phyloP scores from a whole-genome alignment of 2,888 invertebrate genomes.

The Ceraclea dissimilis region DNA sequence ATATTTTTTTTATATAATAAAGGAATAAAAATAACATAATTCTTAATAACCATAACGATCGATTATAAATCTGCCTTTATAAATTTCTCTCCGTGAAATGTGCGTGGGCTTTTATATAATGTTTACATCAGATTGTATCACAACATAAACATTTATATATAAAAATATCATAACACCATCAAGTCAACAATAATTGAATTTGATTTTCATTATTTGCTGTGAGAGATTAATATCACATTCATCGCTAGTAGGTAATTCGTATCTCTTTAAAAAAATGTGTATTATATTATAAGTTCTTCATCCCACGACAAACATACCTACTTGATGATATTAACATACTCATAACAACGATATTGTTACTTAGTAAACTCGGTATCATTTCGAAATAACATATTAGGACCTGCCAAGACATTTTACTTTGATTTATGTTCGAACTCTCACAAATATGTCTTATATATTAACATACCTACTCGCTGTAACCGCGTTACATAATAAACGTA shows the following conservation, averaged over 20 bases:
- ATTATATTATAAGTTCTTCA: background rate
- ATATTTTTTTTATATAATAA: background rate
- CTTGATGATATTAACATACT: background rate
- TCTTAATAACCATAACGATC: background rate
- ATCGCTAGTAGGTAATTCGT: background rate
- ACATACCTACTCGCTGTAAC: no score
- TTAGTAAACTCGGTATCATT: background rate
- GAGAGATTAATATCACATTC: conserved; percentile 16
- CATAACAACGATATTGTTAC: background rate
- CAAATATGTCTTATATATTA: background rate
- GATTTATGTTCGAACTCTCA: background rate
- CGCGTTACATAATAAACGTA: no score
- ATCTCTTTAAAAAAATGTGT: conserved; percentile 1
- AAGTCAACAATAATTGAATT: conserved; percentile 18
- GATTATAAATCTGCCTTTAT: background rate
- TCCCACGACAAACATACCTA: background rate
- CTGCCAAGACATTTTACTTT: conserved; percentile 1
- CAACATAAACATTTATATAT: background rate
- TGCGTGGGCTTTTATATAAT: background rate
- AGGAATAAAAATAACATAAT: background rate
- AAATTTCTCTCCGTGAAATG: background rate
- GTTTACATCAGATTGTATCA: background rate
- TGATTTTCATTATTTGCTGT: conserved; percentile 21
- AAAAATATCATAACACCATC: background rate
- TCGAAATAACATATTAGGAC: conserved; percentile 1